Evolutionary conservation across 2,113 vertebrate genomes (phyloP).

Genomic region (Callocephalon fimbriatum): DNA sequence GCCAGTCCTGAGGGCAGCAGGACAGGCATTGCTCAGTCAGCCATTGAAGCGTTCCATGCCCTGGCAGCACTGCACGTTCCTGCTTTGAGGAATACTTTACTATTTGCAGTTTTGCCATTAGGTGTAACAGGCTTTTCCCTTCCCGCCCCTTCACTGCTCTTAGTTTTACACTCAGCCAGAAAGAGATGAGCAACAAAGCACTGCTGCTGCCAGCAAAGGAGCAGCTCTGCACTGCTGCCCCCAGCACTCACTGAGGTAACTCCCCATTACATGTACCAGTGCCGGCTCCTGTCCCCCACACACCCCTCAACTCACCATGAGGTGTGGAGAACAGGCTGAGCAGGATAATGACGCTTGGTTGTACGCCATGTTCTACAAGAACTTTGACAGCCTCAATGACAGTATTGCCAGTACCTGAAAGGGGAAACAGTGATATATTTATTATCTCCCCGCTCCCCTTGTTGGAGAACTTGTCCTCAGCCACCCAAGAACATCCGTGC

Average conservation of each 20-base stretch:
- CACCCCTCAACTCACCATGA: background rate
- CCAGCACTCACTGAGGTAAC: fast-evolving
- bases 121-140: too few species aligned
- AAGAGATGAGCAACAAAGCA: fast-evolving
- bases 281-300: fast-evolving
- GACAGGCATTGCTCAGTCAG: background rate
- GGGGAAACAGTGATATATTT: background rate
- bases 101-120: background rate
- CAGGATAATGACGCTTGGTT: constrained; percentile 90
- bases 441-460: background rate
- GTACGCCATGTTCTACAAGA: constrained; percentile 92
- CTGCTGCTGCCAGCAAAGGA: fast-evolving
- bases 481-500: fast-evolving
- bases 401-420: constrained; percentile 91
- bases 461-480: background rate
- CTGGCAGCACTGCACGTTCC: background rate
- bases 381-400: constrained; percentile 89
- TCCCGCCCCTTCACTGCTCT: background rate
- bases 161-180: background rate
- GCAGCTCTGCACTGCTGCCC: background rate
- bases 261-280: fast-evolving
- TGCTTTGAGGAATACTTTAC: background rate
- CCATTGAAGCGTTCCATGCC: fast-evolving
- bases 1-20: background rate
- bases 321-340: constrained; percentile 86